Percentiles rank a stretch among this genome's conserved stretches.
These are phyloP conservation scores for Allobates femoralis DNA, from an alignment of 2,797 vertebrate species.

Conservation along the genomic window DNA sequence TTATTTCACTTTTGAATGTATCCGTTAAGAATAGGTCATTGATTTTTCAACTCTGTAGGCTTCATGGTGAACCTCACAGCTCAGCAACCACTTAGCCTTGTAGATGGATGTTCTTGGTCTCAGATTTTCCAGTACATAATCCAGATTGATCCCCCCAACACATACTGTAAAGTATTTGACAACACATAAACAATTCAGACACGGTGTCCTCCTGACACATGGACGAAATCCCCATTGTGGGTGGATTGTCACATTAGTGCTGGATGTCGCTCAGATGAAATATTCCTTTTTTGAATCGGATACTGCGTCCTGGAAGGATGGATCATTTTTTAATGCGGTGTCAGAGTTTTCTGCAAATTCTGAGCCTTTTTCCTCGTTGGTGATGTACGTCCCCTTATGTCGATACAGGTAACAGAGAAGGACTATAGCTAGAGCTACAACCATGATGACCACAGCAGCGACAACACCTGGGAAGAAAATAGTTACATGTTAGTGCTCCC, in stretches of 20 bases:
- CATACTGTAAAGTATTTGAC: neutral
- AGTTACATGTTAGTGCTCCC: too few species aligned
- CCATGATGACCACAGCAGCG: slow-evolving; percentile 72
- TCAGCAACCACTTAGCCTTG: neutral
- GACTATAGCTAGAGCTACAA: slow-evolving; percentile 74
- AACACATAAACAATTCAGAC: neutral
- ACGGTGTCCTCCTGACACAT: neutral
- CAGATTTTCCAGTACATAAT: slow-evolving; percentile 2
- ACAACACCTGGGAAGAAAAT: slow-evolving; percentile 73
- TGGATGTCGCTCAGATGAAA: slow-evolving; percentile 81
- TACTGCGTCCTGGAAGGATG: slow-evolving; percentile 74
- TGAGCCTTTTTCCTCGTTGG: slow-evolving; percentile 82
- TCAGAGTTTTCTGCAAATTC: slow-evolving; percentile 79
- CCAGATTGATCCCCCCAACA: neutral
- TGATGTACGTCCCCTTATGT: slow-evolving; percentile 87
- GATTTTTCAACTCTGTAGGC: neutral
- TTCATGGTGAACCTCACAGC: neutral
- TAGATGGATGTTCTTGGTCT: neutral
- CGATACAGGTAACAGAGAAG: slow-evolving; percentile 76
- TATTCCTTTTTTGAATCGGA: slow-evolving; percentile 85
- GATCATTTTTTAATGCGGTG: slow-evolving; percentile 73
- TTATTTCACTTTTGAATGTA: neutral
- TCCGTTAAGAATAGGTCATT: slow-evolving; percentile 5
- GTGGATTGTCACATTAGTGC: neutral
- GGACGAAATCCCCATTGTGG: neutral